Evolutionary conservation across 2,888 invertebrate species (phyloP).

Genomic region (Timema cristinae): DNA sequence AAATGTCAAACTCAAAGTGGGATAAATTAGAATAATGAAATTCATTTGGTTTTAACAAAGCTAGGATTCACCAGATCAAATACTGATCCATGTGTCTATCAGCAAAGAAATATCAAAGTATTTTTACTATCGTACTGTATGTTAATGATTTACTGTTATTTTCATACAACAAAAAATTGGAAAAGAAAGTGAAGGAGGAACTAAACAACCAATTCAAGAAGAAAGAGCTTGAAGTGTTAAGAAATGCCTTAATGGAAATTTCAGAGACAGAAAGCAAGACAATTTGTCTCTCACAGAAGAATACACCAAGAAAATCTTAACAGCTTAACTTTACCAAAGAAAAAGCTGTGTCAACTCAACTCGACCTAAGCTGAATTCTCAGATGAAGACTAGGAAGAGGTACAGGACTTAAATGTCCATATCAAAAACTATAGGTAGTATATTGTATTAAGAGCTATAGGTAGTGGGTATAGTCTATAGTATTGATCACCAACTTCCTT

Average conservation of each 20-base stretch:
- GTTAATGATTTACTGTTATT: not conserved
- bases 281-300: not conserved
- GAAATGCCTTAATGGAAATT: not conserved
- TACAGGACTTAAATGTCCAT: no score
- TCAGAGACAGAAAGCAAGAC: not conserved
- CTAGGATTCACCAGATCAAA: not conserved
- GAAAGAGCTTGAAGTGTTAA: no score
- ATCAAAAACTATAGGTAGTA: no score
- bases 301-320: constrained; percentile 12
- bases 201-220: no score
- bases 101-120: not conserved
- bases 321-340: no score
- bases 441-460: no score
- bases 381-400: no score
- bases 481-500: no score
- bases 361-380: no score
- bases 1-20: constrained; percentile 17
- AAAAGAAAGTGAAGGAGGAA: not conserved
- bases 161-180: not conserved
- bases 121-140: not conserved
- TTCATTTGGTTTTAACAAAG: not conserved
- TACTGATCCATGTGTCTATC: not conserved
- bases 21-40: constrained; percentile 11
- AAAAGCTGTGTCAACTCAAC: no score
- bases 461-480: no score